Conservation (phyloP, 2,113 vertebrate species). For the Mystacornis crossleyi region DNA sequence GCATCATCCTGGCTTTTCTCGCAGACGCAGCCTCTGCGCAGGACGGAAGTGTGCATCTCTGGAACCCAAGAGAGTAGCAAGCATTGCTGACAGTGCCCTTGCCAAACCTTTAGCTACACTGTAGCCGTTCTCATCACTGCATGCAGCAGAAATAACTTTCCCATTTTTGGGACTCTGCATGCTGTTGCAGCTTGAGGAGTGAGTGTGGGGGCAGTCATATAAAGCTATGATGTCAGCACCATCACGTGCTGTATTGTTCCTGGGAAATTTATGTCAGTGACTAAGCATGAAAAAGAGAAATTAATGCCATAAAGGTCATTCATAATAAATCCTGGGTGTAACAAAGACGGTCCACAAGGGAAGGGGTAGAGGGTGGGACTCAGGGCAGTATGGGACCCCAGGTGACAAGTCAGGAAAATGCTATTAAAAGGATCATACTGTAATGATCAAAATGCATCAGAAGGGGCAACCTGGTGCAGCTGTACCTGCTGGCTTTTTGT, state of each 20-base stretch:
- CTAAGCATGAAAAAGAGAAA: neutral
- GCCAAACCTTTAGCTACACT: neutral
- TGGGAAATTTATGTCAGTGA: neutral
- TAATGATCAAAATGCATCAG: neutral
- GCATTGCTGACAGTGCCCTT: accelerated
- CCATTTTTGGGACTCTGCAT: neutral
- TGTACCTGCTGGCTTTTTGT: neutral
- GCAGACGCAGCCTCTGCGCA: accelerated
- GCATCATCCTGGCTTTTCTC: neutral
- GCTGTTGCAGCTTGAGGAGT: neutral
- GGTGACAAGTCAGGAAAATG: neutral
- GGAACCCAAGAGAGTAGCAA: neutral
- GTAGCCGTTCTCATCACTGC: neutral
- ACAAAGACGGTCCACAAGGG: neutral
- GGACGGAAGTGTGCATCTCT: accelerated
- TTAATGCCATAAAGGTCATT: neutral
- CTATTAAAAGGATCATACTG: neutral
- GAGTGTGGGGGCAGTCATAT: neutral
- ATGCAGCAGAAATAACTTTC: neutral
- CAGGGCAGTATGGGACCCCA: neutral
- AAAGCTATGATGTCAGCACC: neutral
- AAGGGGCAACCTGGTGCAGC: neutral
- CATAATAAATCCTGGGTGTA: neutral
- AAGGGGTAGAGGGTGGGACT: neutral
- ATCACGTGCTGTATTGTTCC: neutral